Evolutionary conservation across 1,140 invertebrate genomes (phyloP).

Genomic region (Hycleus cichorii): DNA sequence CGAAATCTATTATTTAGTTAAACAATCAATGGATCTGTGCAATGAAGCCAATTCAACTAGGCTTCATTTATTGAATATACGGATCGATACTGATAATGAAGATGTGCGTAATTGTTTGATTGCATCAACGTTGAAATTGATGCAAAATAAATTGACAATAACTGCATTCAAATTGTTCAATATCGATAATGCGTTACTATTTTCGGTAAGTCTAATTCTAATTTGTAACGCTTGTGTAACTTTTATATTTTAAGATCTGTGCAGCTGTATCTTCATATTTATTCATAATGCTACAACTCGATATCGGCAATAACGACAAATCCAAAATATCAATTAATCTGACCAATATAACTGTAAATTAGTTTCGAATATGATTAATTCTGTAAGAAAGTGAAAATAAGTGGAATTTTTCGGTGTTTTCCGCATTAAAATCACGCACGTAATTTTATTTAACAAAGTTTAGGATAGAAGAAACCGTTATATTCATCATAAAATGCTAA

Average conservation of each 20-base stretch:
- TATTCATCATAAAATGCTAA: too few relatives aligned
- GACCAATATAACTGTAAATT: neutral
- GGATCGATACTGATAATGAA: slow-evolving; percentile 10
- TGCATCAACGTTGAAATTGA: slow-evolving; percentile 5
- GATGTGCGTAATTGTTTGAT: slow-evolving; percentile 4
- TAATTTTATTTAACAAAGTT: too few relatives aligned
- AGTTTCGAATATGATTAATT: neutral
- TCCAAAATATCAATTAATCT: neutral
- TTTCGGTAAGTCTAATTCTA: slow-evolving; percentile 7
- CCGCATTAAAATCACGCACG: too few relatives aligned
- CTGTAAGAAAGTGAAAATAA: too few relatives aligned
- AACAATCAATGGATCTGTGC: slow-evolving; percentile 1
- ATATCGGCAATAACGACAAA: neutral
- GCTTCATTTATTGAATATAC: slow-evolving; percentile 1
- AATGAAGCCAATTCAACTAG: slow-evolving; percentile 7
- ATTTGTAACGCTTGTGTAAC: neutral
- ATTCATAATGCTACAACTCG: slow-evolving; percentile 19
- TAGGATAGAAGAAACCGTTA: too few relatives aligned
- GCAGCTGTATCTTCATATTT: slow-evolving; percentile 14
- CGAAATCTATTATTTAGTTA: neutral
- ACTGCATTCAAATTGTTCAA: slow-evolving; percentile 12
- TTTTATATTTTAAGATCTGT: slow-evolving; percentile 14
- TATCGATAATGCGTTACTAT: slow-evolving; percentile 15
- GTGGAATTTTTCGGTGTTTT: too few relatives aligned
- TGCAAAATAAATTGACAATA: slow-evolving; percentile 14